phyloP scores from a whole-genome alignment of 2,113 vertebrate genomes.

The Ptyas mucosa region DNA sequence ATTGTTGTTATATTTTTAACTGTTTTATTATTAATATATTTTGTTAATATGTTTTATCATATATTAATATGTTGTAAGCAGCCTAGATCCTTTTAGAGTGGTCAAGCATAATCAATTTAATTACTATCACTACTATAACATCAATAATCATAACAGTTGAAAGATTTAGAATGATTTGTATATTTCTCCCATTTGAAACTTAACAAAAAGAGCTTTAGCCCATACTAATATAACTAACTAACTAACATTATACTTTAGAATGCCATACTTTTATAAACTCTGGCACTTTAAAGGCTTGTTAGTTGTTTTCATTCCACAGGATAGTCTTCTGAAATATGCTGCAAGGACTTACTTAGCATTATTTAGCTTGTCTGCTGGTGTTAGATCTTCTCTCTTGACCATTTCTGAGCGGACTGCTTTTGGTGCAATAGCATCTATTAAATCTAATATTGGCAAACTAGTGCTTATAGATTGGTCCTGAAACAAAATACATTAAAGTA shows the following conservation, averaged over 20 bases:
- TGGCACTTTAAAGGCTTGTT: background rate
- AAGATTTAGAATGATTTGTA: background rate
- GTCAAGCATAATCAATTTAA: background rate
- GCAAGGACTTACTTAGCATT: slow-evolving; percentile 82
- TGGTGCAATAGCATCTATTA: slow-evolving; percentile 90
- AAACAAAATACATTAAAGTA: slow-evolving; percentile 49
- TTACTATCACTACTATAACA: background rate
- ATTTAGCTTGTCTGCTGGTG: slow-evolving; percentile 76
- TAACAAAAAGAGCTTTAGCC: background rate
- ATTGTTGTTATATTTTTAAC: background rate
- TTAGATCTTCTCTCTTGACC: slow-evolving; percentile 78
- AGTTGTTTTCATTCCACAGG: background rate
- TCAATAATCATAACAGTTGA: background rate
- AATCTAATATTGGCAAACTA: slow-evolving; percentile 91
- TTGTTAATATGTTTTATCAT: background rate
- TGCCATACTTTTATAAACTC: background rate
- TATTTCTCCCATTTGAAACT: background rate
- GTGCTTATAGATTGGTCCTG: slow-evolving; percentile 93
- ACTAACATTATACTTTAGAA: background rate
- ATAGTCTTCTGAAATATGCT: background rate
- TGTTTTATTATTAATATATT: background rate
- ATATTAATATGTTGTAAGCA: background rate
- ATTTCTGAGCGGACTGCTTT: slow-evolving; percentile 84
- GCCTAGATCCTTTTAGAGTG: background rate
- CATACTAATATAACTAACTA: background rate